Evolutionary conservation across 2,797 vertebrate species (phyloP).

Genomic region (Mus minutoides): DNA sequence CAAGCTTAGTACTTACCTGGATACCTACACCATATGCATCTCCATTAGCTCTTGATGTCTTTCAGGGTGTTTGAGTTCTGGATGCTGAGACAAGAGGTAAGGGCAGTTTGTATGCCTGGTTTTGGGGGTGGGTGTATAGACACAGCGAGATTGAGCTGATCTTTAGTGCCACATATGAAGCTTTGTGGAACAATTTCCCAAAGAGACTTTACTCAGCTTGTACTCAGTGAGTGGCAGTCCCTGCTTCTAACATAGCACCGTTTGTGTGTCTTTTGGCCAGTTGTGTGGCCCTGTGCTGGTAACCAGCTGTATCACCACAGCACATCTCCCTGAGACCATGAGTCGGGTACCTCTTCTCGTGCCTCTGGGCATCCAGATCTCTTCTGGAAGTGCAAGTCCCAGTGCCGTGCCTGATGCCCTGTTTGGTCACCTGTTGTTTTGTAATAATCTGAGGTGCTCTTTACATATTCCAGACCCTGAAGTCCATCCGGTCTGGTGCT

Average conservation of each 20-base stretch:
- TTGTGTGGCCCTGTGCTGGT: accelerated
- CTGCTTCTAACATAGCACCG: accelerated
- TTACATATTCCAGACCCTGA: neutral
- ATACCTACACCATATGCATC: accelerated
- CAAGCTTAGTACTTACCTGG: accelerated
- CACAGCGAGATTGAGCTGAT: accelerated
- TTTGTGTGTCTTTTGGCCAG: neutral
- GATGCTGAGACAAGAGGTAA: neutral
- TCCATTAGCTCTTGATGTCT: accelerated
- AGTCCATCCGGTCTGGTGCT: neutral
- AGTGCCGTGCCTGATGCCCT: accelerated
- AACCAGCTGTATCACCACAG: accelerated
- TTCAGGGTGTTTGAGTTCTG: accelerated
- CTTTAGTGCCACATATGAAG: accelerated
- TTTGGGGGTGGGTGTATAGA: accelerated
- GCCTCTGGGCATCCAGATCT: accelerated
- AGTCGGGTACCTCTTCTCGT: neutral
- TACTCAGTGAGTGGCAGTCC: accelerated
- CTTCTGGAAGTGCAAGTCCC: neutral
- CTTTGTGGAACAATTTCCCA: accelerated
- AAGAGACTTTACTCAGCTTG: accelerated
- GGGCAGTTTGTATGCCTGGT: accelerated
- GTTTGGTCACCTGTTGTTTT: accelerated
- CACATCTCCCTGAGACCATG: accelerated
- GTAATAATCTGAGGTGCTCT: too few relatives aligned